These are phyloP conservation scores for Netelia inedita DNA, from an alignment of 2,888 invertebrate genomes.

Conservation along the genomic window DNA sequence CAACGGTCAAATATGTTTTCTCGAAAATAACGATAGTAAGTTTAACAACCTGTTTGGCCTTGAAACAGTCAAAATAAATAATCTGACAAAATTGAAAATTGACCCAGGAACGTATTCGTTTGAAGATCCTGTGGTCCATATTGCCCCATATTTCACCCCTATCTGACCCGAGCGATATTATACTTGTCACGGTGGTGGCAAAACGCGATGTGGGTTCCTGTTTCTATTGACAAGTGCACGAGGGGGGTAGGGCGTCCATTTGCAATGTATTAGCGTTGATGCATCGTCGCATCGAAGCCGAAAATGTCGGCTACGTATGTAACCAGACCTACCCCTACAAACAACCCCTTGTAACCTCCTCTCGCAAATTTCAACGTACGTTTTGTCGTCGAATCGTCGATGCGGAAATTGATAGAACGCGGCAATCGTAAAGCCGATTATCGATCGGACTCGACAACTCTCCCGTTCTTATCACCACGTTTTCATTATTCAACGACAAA, in stretches of 20 bases:
- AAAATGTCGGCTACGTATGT: constrained; percentile 56
- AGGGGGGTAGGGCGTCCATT: constrained; percentile 69
- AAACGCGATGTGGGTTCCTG: constrained; percentile 74
- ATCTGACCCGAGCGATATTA: constrained; percentile 66
- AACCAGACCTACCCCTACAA: constrained; percentile 41
- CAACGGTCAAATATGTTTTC: too few relatives aligned
- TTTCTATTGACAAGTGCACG: constrained; percentile 81
- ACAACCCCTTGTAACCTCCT: constrained; percentile 9
- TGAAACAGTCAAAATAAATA: too few relatives aligned
- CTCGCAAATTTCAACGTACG: constrained; percentile 7
- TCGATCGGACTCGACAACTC: constrained; percentile 22
- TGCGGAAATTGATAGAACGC: constrained; percentile 23
- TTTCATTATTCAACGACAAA: not conserved
- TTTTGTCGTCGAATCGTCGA: constrained; percentile 36
- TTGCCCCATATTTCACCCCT: not conserved
- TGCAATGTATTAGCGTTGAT: constrained; percentile 63
- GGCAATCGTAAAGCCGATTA: constrained; percentile 21
- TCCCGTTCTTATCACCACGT: constrained; percentile 2
- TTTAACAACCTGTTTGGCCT: too few relatives aligned
- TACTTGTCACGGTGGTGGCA: constrained; percentile 77
- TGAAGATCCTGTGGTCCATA: constrained; percentile 23
- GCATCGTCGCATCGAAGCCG: constrained; percentile 65
- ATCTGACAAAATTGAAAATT: too few relatives aligned
- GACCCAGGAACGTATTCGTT: too few relatives aligned
- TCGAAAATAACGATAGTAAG: too few relatives aligned